Conservation (phyloP, 2,113 vertebrate genomes). For the Eptesicus fuscus region DNA sequence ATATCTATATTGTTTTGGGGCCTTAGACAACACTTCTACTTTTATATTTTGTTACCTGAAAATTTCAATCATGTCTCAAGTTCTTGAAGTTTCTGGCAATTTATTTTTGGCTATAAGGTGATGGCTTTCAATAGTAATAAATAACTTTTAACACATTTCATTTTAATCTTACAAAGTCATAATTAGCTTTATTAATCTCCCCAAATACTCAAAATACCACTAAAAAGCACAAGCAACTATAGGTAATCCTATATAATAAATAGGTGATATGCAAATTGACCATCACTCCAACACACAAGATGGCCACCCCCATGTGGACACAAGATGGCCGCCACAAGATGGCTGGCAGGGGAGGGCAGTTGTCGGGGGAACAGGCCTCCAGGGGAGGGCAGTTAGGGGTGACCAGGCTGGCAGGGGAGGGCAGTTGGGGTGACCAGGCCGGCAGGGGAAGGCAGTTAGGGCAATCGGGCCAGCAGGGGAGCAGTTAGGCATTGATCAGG, state of each 20-base stretch:
- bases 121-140: background rate
- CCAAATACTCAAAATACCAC: slow-evolving; percentile 9
- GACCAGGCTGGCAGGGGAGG: too few relatives aligned
- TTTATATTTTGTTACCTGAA: slow-evolving; percentile 23
- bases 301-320: too few relatives aligned
- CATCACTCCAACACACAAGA: too few relatives aligned
- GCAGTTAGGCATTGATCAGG: too few relatives aligned
- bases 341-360: too few relatives aligned
- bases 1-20: background rate
- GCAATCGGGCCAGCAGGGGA: too few relatives aligned
- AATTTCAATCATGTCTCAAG: background rate
- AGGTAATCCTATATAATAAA: background rate
- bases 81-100: background rate
- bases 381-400: too few relatives aligned
- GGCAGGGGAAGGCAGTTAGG: too few relatives aligned
- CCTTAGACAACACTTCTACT: background rate
- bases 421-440: too few relatives aligned
- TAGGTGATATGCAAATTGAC: too few relatives aligned
- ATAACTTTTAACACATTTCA: background rate
- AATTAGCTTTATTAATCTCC: slow-evolving; percentile 22
- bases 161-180: slow-evolving; percentile 46
- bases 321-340: too few relatives aligned
- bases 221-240: background rate
- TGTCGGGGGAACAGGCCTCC: accelerated
- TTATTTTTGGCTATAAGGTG: background rate